Evolutionary conservation across 2,888 invertebrate species (phyloP), one percentile per base, ranked within the genome.

Genomic region (Callosobruchus maculatus): DNA sequence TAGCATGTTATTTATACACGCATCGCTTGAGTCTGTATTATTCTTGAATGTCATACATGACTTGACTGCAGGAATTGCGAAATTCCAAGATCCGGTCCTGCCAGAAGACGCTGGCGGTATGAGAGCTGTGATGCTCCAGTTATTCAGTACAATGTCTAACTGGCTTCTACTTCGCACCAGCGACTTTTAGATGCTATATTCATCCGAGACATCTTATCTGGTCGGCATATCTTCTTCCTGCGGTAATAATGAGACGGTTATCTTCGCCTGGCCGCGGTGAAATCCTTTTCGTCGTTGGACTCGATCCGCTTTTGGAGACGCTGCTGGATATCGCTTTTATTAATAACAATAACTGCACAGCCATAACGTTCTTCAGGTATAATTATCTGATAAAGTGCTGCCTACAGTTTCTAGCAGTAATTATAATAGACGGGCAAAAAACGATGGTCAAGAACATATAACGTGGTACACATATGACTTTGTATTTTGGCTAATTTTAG

Each of bases 91-190:
- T 49, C 49, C 49, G 49, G 49, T 49, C 49, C 49, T 49, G 49
- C 49, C 7, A 49, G 49, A 49, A 49, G 49, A 49, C 49, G 13
- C 72, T 72, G 21, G 66, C 70, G 70, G 75, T 70, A 74, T 76
- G 77, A 75, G 78, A 78, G 77, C 73, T 71, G 74, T 73, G 76
- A 81, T 79, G 81, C 81, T 81, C 81, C 76, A 79, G 74, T 81
- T 81, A 77, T 75, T 72, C 67, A 70, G 71, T 26, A 81, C 81
- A 82, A 82, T 82, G 80, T 78, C 78, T 81, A 81, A 79, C 80
- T 78, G 78, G 74, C 77, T 74, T 70, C 76, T 77, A 73, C 71
- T 80, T 80, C 80, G 80, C 80, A 79, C 77, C 80, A 78, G 74
- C 80, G 78, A 71, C 73, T 77, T 81, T 76, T 75, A 73, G 76